Conservation (phyloP, 2,113 vertebrate species). For the Myiozetetes cayanensis region DNA sequence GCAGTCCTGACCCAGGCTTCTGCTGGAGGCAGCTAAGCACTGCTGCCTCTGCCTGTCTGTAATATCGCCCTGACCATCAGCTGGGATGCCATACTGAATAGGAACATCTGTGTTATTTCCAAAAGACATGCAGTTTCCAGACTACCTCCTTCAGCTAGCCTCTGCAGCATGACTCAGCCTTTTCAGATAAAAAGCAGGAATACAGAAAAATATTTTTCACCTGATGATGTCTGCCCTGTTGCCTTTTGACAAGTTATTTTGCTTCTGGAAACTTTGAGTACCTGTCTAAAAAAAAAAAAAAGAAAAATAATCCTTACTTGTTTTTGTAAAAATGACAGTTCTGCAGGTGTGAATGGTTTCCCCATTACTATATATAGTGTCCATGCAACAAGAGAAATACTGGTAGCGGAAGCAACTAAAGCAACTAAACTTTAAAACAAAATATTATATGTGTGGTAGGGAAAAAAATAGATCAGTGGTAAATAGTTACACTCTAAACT, state of each 20-base stretch:
- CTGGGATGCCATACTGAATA: background rate
- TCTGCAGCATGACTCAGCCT: background rate
- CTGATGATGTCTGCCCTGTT: background rate
- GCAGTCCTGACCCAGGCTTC: background rate
- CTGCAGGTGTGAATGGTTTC: background rate
- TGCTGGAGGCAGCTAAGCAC: accelerated
- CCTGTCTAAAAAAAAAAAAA: background rate
- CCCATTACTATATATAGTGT: background rate
- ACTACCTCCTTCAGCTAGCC: background rate
- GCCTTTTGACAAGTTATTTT: background rate
- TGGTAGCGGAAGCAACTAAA: background rate
- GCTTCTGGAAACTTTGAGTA: background rate
- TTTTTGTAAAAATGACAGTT: background rate
- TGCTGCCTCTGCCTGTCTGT: background rate
- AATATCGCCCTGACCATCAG: background rate
- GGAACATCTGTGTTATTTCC: background rate
- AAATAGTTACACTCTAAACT: background rate
- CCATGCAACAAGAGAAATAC: background rate
- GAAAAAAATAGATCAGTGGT: background rate
- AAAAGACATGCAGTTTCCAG: background rate
- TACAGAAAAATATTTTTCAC: background rate
- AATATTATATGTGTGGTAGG: background rate
- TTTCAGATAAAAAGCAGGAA: background rate
- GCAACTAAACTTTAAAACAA: background rate
- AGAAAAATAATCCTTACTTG: background rate